Percentiles rank a stretch among this genome's conserved stretches.
Conservation (phyloP, 2,888 invertebrate species). For the Nephrotoma guestfalica region DNA sequence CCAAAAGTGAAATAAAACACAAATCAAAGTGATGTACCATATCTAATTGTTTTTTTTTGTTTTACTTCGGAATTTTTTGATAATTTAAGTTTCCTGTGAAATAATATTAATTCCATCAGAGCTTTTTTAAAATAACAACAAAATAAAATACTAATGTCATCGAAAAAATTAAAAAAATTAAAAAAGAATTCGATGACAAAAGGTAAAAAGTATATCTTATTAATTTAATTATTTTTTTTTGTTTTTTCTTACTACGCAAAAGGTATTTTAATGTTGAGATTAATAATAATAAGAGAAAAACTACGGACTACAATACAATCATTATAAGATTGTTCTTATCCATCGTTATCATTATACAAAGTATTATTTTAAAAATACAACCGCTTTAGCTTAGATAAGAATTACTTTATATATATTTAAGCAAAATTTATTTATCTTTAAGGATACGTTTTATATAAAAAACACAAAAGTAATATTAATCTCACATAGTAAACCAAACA, state of each 20-base stretch:
- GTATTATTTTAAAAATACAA: not conserved
- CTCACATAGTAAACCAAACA: not conserved
- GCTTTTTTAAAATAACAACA: not conserved
- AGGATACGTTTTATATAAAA: not conserved
- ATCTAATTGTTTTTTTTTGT: not conserved
- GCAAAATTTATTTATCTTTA: not conserved
- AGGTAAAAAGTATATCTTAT: not conserved
- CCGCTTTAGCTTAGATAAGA: not conserved
- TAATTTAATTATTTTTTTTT: not conserved
- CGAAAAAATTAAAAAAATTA: not conserved
- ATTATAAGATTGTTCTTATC: not conserved
- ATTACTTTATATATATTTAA: not conserved
- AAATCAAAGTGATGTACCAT: not conserved
- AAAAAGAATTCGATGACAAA: not conserved
- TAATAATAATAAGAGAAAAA: not conserved
- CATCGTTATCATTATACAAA: not conserved
- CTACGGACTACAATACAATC: not conserved
- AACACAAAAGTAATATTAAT: not conserved
- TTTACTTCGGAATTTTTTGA: not conserved
- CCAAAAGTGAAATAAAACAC: not conserved
- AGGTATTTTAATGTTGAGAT: not conserved
- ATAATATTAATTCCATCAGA: not conserved
- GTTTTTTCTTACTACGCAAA: not conserved
- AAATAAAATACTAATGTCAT: constrained; percentile 1
- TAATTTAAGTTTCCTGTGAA: not conserved